A percentile compares a stretch with the other conserved stretches of the same genome.
phyloP scores from a whole-genome alignment of 2,113 vertebrate species.

The Gopherus flavomarginatus region DNA sequence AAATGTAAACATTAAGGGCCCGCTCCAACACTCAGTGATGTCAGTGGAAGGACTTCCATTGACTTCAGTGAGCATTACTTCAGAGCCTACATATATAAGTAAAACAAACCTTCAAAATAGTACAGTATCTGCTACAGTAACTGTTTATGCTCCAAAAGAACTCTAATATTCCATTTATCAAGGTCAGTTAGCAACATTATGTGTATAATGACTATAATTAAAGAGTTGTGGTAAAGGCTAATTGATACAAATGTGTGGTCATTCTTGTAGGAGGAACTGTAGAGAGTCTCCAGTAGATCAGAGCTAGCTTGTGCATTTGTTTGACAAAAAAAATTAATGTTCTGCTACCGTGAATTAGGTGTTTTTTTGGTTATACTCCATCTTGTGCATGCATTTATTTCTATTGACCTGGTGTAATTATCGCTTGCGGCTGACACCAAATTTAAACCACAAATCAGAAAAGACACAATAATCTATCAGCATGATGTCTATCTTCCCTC shows the following conservation, averaged over 20 bases:
- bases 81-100: not conserved
- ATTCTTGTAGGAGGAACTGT: not conserved
- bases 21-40: accelerated
- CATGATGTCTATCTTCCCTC: not conserved
- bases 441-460: not conserved
- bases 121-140: not conserved
- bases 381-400: not conserved
- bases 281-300: not conserved
- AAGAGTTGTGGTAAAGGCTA: not conserved
- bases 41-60: not conserved
- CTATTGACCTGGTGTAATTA: not conserved
- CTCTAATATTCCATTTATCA: not conserved
- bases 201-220: not conserved
- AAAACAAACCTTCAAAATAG: not conserved
- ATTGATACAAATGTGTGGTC: not conserved
- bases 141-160: not conserved
- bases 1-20: not conserved
- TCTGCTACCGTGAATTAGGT: not conserved
- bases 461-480: no score
- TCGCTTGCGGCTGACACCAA: not conserved
- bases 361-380: not conserved
- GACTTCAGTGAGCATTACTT: not conserved
- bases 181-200: not conserved
- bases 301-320: not conserved
- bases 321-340: not conserved